Conservation (phyloP, 2,888 invertebrate species). For the Tiliacea aurago region DNA sequence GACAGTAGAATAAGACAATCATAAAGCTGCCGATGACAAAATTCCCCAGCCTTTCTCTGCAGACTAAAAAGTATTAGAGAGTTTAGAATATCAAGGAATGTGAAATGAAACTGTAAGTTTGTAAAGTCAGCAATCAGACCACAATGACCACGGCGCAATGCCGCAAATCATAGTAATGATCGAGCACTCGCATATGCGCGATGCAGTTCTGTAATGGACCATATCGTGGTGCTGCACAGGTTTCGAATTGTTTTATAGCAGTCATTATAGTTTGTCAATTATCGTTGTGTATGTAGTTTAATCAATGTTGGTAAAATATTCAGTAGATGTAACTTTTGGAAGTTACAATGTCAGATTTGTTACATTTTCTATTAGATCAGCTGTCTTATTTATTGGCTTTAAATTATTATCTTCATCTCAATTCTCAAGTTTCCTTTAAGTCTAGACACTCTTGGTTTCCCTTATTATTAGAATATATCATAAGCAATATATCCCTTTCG, state of each 20-base stretch:
- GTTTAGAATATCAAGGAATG: constrained; percentile 56
- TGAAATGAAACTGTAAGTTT: constrained; percentile 68
- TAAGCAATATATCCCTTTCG: not conserved
- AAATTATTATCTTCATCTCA: not conserved
- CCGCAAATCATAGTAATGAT: constrained; percentile 72
- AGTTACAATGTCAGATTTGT: constrained; percentile 24
- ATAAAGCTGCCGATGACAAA: constrained; percentile 59
- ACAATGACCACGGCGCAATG: constrained; percentile 64
- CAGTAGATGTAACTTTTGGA: constrained; percentile 40
- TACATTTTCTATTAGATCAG: constrained; percentile 22
- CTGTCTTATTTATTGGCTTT: not conserved
- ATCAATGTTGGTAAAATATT: constrained; percentile 39
- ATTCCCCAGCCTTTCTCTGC: constrained; percentile 65
- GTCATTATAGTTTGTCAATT: constrained; percentile 60
- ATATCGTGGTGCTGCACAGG: constrained; percentile 57
- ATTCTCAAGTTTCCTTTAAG: not conserved
- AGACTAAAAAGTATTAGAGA: constrained; percentile 56
- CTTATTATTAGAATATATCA: not conserved
- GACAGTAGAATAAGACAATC: constrained; percentile 50
- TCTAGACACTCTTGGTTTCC: not conserved
- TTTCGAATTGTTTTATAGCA: constrained; percentile 60
- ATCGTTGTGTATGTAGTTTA: constrained; percentile 46
- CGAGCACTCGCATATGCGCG: constrained; percentile 63
- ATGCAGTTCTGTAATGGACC: constrained; percentile 68
- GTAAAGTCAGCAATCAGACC: constrained; percentile 66